Evolutionary conservation across 2,797 vertebrate species (phyloP).

Genomic region (Vespertilio murinus): DNA sequence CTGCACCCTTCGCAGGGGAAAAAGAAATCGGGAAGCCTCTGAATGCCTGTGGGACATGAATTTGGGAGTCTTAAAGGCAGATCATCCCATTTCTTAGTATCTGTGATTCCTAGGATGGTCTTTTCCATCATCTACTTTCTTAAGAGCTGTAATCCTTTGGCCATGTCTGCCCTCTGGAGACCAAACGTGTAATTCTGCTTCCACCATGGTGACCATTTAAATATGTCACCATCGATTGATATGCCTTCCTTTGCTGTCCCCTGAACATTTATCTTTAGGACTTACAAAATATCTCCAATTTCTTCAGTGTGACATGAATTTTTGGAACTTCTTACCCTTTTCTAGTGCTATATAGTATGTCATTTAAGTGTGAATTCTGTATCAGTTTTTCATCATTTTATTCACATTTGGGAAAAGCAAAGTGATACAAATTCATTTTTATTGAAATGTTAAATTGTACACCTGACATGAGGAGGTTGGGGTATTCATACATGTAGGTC

Average conservation of each 20-base stretch:
- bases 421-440: not conserved
- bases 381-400: not conserved
- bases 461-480: not conserved
- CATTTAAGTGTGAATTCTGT: not conserved
- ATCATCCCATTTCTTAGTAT: not conserved
- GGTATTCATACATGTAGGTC: not conserved
- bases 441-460: not conserved
- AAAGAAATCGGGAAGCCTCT: not conserved
- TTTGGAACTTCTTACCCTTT: not conserved
- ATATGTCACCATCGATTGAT: not conserved
- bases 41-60: not conserved
- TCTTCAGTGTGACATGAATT: not conserved
- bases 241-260: not conserved
- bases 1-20: not conserved
- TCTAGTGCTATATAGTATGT: not conserved
- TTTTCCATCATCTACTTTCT: not conserved
- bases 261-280: not conserved
- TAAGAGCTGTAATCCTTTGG: not conserved
- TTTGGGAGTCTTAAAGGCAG: not conserved
- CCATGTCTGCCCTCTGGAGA: not conserved
- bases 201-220: not conserved
- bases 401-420: not conserved
- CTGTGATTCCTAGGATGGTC: not conserved
- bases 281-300: not conserved
- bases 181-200: not conserved